Conservation (phyloP, 2,888 invertebrate genomes). For the Meloe dianella region DNA sequence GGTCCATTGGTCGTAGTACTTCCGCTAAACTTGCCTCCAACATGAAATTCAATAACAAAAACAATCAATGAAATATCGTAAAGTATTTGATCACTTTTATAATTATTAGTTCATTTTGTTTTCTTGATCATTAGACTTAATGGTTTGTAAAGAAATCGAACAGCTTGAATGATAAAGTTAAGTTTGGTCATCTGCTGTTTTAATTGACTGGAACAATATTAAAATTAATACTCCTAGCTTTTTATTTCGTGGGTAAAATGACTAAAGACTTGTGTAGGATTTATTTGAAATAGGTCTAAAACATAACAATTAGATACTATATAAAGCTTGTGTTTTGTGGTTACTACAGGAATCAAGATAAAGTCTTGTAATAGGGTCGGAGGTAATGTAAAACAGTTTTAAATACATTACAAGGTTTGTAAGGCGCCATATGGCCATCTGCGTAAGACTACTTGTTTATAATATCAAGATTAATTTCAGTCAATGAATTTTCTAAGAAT, state of each 20-base stretch:
- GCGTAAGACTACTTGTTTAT: constrained; percentile 10
- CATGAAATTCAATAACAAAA: not conserved
- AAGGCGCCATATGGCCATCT: constrained; percentile 6
- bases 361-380: constrained; percentile 8
- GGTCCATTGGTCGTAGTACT: constrained; percentile 18
- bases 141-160: constrained; percentile 2
- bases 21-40: constrained; percentile 1
- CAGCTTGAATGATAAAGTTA: not conserved
- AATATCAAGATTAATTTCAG: constrained; percentile 20
- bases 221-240: too few species aligned
- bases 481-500: constrained; percentile 21
- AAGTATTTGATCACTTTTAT: not conserved
- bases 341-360: constrained; percentile 28
- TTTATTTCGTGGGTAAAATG: constrained; percentile 29
- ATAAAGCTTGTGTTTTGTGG: constrained; percentile 28
- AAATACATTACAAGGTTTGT: constrained; percentile 8
- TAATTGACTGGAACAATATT: constrained; percentile 2
- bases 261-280: constrained; percentile 26
- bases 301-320: constrained; percentile 24
- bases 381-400: constrained; percentile 7
- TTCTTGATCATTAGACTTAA: not conserved
- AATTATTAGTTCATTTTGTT: not conserved
- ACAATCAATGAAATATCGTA: not conserved
- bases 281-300: constrained; percentile 29
- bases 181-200: not conserved